Conservation (phyloP, 2,797 vertebrate genomes). For the Echeneis naucrates region DNA sequence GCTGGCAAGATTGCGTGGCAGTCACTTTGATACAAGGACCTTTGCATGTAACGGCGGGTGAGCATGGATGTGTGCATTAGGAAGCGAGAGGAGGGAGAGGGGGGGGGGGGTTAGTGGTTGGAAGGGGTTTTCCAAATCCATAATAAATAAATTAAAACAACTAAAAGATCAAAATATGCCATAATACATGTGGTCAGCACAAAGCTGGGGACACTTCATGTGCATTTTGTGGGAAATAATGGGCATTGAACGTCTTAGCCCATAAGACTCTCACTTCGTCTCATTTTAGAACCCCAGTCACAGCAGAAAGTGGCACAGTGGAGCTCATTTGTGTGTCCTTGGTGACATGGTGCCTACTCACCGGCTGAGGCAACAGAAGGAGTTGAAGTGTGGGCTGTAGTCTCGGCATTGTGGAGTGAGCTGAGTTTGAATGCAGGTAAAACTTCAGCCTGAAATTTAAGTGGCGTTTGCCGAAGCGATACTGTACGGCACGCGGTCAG, state of each 20-base stretch:
- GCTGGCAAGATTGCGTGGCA: slow-evolving; percentile 27
- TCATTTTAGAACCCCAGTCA: background rate
- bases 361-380: no score
- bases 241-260: background rate
- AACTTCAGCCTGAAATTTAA: no score
- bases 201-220: background rate
- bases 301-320: background rate
- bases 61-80: background rate
- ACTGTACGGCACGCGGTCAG: background rate
- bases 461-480: no score
- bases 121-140: background rate
- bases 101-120: background rate
- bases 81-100: background rate
- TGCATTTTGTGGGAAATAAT: background rate
- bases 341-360: background rate
- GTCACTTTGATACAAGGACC: slow-evolving; percentile 29
- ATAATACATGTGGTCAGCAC: background rate
- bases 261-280: background rate
- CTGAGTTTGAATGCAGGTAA: no score
- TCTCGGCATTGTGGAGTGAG: no score
- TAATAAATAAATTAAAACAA: background rate
- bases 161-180: background rate
- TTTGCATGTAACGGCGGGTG: slow-evolving; percentile 3
- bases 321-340: no score
- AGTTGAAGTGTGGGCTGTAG: no score